Conservation (phyloP, 2,797 vertebrate genomes). For the Echeneis naucrates region DNA sequence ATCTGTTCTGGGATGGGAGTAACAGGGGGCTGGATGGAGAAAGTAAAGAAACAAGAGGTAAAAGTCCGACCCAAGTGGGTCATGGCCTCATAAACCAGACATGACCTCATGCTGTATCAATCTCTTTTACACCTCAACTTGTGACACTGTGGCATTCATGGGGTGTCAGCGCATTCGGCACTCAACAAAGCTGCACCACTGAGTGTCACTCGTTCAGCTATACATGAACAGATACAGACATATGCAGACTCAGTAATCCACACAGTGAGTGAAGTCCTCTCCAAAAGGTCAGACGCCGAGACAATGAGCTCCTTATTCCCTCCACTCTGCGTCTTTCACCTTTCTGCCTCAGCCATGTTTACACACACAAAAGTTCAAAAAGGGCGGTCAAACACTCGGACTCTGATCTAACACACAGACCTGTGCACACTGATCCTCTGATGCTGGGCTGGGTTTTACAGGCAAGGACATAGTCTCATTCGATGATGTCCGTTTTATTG, state of each 20-base stretch:
- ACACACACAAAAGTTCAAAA: conserved; percentile 72
- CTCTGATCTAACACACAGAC: conserved; percentile 60
- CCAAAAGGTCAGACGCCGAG: conserved; percentile 49
- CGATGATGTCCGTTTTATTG: conserved; percentile 5
- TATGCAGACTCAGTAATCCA: conserved; percentile 20
- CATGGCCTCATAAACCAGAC: conserved; percentile 49
- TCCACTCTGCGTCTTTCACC: conserved; percentile 50
- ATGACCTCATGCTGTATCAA: conserved; percentile 58
- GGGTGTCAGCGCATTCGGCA: background rate
- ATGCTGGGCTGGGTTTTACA: background rate
- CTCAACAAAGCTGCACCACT: background rate
- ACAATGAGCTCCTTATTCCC: conserved; percentile 77
- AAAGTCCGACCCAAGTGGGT: conserved; percentile 31
- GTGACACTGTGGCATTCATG: background rate
- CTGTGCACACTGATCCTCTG: conserved; percentile 6
- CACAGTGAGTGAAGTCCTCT: conserved; percentile 52
- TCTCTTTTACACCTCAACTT: background rate
- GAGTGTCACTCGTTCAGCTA: background rate
- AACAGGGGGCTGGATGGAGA: background rate
- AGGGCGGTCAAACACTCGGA: conserved; percentile 56
- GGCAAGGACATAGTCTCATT: background rate
- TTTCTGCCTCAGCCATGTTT: conserved; percentile 64
- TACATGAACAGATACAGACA: conserved; percentile 20
- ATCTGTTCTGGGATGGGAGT: conserved; percentile 12
- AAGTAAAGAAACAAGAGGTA: conserved; percentile 9